Base-by-base conservation (phyloP, 2,888 invertebrate genomes). In the Muschampia staudingeri region DNA sequence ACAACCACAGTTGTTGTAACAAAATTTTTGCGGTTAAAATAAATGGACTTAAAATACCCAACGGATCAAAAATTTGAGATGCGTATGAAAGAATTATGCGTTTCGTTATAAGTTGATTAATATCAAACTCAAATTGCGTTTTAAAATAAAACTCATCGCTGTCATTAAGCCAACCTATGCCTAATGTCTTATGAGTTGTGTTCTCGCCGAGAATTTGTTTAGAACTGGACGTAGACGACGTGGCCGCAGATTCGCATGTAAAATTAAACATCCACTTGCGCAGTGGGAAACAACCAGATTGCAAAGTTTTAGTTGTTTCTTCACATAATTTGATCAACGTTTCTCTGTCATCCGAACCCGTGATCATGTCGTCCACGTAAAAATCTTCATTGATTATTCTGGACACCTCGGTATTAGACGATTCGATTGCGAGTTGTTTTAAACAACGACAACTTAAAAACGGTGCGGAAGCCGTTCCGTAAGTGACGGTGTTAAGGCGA, bases 391-490 rank as follows among this genome's bases (percentile, higher is more conserved):
- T 87, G 78, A 85, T 90, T 2, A 85, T 86, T 65, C 81, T 84
- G 2, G 9, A n/a, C 14, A 69, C 37, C 4, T 67, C 82, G 72
- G 82, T 83, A 80, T 87, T 84, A 14, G 82, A 69, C 56, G 90
- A 87, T 37, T 91, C 90, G 2, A 75, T 16, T 1, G 89, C 90
- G 0, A 92, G 71, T 80, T 90, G 89, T 44, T 84, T 84, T 1
- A 91, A 8, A 37, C 89, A 90, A 9, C 90, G 81, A 34, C 86
- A 87, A 40, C 89, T 89, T 9, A 90, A 77, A 76, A 82, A 91
- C 8, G 87, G 84, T 8, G 87, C 87, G 9, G 87, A 83, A 0
- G 87, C 82, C 0, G 85, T 86, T 8, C 88, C 88, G 42, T 88
- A 88, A 8, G 87, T 87, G 6, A 87, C 78, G 5, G 86, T 88